These are phyloP conservation scores for Panthera leo DNA, from an alignment of 2,113 vertebrate species.

Conservation along the genomic window DNA sequence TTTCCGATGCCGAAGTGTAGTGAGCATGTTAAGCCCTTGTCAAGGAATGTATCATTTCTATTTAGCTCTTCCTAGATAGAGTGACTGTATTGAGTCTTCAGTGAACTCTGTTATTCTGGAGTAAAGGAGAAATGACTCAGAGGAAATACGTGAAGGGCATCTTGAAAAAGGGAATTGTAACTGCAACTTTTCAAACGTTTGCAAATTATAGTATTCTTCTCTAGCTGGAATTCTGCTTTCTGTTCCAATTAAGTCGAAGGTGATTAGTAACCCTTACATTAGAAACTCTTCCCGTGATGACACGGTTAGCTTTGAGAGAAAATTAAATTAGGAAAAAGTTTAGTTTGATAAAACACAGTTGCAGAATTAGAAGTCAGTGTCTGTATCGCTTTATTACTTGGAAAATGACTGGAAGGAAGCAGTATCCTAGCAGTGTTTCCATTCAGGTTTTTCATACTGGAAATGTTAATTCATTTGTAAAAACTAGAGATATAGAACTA, in stretches of 20 bases:
- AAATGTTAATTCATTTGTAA: slow-evolving; percentile 54
- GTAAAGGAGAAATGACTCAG: neutral
- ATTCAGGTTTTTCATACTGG: slow-evolving; percentile 39
- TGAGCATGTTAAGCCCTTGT: neutral
- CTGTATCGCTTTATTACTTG: slow-evolving; percentile 37
- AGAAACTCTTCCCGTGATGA: slow-evolving; percentile 70
- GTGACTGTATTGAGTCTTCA: neutral
- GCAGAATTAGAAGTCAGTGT: slow-evolving; percentile 32
- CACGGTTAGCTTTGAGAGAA: slow-evolving; percentile 43
- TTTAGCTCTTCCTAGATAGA: neutral
- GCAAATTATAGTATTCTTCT: neutral
- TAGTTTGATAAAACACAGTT: slow-evolving; percentile 64
- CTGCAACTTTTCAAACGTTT: neutral
- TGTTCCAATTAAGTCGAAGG: slow-evolving; percentile 65
- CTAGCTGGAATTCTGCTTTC: slow-evolving; percentile 43
- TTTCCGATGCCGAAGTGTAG: neutral
- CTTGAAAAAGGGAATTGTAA: neutral
- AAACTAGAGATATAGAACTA: slow-evolving; percentile 43
- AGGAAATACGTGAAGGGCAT: neutral
- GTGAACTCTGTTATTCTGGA: neutral
- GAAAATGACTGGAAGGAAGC: slow-evolving; percentile 46
- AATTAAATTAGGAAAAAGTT: slow-evolving; percentile 66
- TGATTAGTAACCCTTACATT: slow-evolving; percentile 68
- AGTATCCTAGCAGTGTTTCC: slow-evolving; percentile 2
- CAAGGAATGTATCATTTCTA: neutral